Percentiles rank a stretch among this genome's conserved stretches.
These are phyloP conservation scores for Petrophora chlorosata DNA, from an alignment of 2,888 invertebrate species.

Conservation along the genomic window DNA sequence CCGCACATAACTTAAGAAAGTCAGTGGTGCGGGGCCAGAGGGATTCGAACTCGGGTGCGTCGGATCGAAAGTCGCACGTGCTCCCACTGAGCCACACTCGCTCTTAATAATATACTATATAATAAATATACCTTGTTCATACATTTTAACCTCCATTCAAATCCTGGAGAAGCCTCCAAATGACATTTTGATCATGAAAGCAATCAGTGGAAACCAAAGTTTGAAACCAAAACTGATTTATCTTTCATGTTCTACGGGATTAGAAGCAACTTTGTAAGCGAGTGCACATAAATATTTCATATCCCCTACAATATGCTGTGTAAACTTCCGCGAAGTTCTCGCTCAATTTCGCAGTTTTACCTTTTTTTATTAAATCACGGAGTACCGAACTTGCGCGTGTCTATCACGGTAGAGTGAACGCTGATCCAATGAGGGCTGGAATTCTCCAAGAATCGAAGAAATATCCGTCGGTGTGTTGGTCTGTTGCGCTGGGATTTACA, in stretches of 20 bases:
- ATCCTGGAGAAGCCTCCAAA: not conserved
- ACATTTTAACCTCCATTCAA: no score
- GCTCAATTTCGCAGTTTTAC: conserved; percentile 29
- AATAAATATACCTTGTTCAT: no score
- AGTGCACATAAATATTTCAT: conserved; percentile 21
- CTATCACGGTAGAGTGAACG: conserved; percentile 10
- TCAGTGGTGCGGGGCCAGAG: no score
- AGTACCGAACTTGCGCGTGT: conserved; percentile 17
- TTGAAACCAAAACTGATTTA: conserved; percentile 9
- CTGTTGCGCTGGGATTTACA: no score
- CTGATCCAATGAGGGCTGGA: no score
- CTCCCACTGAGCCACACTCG: no score
- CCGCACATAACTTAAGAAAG: no score
- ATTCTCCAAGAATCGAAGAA: no score
- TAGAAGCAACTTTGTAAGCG: conserved; percentile 12
- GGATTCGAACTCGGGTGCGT: no score
- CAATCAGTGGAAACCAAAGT: conserved; percentile 6
- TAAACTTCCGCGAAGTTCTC: conserved; percentile 29
- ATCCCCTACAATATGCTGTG: conserved; percentile 20
- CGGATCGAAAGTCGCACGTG: no score
- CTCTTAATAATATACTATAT: no score
- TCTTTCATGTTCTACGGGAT: conserved; percentile 11
- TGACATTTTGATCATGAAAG: conserved; percentile 1
- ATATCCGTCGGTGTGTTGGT: no score
- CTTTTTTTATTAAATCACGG: conserved; percentile 32